A percentile compares a stretch with the other conserved stretches of the same genome.
phyloP scores from a whole-genome alignment of 1,140 invertebrate species.

The Calliphora vicina region DNA sequence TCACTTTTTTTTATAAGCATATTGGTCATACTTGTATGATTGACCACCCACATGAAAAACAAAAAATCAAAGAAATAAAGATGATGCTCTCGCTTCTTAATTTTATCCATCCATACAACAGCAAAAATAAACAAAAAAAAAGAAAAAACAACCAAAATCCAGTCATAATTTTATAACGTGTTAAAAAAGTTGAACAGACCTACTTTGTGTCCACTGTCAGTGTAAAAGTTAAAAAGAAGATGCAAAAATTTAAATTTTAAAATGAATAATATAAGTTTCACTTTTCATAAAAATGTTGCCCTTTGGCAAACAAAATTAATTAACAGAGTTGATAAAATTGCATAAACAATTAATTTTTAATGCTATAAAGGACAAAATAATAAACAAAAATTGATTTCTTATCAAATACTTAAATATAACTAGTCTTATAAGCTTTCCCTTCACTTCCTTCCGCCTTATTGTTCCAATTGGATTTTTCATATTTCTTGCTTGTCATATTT shows the following conservation, averaged over 20 bases:
- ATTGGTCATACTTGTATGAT: background rate
- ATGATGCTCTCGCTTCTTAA: background rate
- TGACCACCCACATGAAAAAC: background rate
- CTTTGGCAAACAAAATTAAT: too few species aligned
- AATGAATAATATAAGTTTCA: too few species aligned
- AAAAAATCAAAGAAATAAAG: background rate
- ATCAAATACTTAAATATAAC: too few species aligned
- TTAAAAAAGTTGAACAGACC: background rate
- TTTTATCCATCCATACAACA: background rate
- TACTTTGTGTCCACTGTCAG: too few species aligned
- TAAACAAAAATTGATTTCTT: too few species aligned
- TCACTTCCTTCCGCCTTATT: background rate
- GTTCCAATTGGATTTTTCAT: background rate
- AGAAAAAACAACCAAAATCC: background rate
- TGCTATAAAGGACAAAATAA: too few species aligned
- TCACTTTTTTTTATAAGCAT: conserved; percentile 3
- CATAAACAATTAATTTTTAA: too few species aligned
- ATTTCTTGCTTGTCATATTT: background rate
- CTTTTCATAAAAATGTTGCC: too few species aligned
- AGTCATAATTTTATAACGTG: background rate
- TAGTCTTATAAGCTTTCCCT: too few species aligned
- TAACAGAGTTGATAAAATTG: too few species aligned
- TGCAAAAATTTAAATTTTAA: too few species aligned
- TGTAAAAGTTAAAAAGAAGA: too few species aligned
- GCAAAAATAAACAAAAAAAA: background rate